A percentile compares a stretch with the other conserved stretches of the same genome.
Conservation (phyloP, 2,113 vertebrate species). For the Merops nubicus region DNA sequence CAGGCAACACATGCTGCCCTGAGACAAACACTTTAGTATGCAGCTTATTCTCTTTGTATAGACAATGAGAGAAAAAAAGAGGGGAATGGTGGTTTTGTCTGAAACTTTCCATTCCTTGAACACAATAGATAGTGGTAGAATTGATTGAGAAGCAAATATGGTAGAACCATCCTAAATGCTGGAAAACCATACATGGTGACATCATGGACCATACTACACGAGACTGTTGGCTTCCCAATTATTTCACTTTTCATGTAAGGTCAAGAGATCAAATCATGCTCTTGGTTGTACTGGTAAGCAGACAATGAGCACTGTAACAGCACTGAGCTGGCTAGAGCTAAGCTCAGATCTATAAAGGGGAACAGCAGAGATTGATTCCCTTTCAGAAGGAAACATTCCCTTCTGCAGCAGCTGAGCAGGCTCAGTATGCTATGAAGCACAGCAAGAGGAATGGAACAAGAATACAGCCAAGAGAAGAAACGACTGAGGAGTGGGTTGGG, state of each 20-base stretch:
- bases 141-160: background rate
- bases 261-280: background rate
- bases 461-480: conserved; percentile 15
- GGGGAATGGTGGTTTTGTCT: background rate
- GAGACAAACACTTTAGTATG: background rate
- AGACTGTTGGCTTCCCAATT: background rate
- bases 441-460: background rate
- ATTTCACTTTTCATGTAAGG: background rate
- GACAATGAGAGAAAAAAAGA: background rate
- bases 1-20: background rate
- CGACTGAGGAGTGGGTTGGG: background rate
- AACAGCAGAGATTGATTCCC: background rate
- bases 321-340: background rate
- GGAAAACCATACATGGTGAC: background rate
- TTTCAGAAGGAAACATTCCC: background rate
- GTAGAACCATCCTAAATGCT: background rate
- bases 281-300: background rate
- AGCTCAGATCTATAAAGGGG: background rate
- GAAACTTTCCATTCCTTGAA: background rate
- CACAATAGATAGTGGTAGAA: background rate
- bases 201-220: background rate
- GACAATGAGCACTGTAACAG: background rate
- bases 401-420: background rate
- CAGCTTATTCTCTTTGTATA: background rate
- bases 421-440: background rate